phyloP scores from a whole-genome alignment of 2,797 vertebrate genomes.

The Gambelia wislizenii region DNA sequence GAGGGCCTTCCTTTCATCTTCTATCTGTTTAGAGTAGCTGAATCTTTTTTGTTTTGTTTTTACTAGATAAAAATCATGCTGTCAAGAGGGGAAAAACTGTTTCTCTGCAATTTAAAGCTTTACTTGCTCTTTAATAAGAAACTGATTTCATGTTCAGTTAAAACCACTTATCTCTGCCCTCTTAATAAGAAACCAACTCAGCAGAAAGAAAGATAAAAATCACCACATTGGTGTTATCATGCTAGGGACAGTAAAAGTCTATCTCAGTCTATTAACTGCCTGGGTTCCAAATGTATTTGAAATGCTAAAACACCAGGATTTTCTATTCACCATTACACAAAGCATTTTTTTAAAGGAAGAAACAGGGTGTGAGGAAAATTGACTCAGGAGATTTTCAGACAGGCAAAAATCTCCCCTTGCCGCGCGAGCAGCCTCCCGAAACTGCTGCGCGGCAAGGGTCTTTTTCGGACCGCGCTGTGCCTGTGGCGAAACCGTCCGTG shows the following conservation, averaged over 20 bases:
- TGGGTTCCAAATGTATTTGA: conserved; percentile 60
- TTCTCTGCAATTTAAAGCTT: conserved; percentile 34
- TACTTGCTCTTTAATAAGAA: conserved; percentile 56
- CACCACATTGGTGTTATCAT: conserved; percentile 50
- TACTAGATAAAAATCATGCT: conserved; percentile 59
- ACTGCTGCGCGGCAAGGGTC: too few species aligned
- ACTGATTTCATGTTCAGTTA: conserved; percentile 64
- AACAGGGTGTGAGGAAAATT: conserved; percentile 58
- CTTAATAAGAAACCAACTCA: conserved; percentile 71
- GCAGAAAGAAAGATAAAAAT: conserved; percentile 68
- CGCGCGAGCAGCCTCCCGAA: too few species aligned
- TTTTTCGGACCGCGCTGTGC: too few species aligned
- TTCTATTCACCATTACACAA: conserved; percentile 48
- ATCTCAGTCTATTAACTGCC: conserved; percentile 32
- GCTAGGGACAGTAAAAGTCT: conserved; percentile 29
- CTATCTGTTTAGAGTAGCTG: conserved; percentile 51
- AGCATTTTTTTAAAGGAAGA: conserved; percentile 52
- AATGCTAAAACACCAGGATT: conserved; percentile 55
- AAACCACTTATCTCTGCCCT: conserved; percentile 65
- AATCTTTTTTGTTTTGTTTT: conserved; percentile 50
- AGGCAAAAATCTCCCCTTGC: too few species aligned
- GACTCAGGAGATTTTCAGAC: too few species aligned
- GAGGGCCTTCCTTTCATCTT: conserved; percentile 52
- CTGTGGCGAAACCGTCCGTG: too few species aligned
- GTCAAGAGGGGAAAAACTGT: conserved; percentile 13